Evolutionary conservation across 2,113 vertebrate genomes (phyloP).

Genomic region (Natator depressus): DNA sequence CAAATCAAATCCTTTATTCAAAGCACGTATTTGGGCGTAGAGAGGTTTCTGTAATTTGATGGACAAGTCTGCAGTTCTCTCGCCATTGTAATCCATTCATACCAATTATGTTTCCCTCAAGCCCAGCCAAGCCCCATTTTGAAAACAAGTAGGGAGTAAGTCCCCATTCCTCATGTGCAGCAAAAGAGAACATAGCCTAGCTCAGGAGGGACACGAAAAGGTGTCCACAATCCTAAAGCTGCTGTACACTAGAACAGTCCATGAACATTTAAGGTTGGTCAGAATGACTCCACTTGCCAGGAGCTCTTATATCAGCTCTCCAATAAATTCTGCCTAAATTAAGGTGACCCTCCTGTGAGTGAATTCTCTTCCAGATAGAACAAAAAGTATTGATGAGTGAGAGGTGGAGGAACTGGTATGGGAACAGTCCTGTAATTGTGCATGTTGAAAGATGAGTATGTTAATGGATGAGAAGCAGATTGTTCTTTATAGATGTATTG

Average conservation of each 20-base stretch:
- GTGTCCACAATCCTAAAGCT: background rate
- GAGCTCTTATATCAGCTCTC: background rate
- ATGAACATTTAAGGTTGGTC: background rate
- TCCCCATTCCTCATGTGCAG: background rate
- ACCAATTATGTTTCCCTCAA: background rate
- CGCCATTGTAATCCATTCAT: background rate
- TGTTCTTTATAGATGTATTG: no score
- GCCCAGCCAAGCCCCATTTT: background rate
- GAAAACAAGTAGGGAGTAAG: background rate
- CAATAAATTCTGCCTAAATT: background rate
- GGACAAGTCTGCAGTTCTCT: background rate
- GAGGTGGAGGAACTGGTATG: no score
- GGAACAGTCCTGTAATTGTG: no score
- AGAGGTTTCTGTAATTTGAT: background rate
- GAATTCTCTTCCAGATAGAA: no score
- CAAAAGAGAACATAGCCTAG: background rate
- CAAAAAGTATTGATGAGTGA: no score
- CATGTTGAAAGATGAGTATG: no score
- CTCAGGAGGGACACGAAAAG: background rate
- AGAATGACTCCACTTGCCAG: background rate
- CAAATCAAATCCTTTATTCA: background rate
- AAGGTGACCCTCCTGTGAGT: no score
- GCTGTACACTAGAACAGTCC: background rate
- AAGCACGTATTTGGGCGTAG: background rate
- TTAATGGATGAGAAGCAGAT: no score